Base-by-base conservation (phyloP, 2,888 invertebrate genomes). In the Oligia fasciuncula region DNA sequence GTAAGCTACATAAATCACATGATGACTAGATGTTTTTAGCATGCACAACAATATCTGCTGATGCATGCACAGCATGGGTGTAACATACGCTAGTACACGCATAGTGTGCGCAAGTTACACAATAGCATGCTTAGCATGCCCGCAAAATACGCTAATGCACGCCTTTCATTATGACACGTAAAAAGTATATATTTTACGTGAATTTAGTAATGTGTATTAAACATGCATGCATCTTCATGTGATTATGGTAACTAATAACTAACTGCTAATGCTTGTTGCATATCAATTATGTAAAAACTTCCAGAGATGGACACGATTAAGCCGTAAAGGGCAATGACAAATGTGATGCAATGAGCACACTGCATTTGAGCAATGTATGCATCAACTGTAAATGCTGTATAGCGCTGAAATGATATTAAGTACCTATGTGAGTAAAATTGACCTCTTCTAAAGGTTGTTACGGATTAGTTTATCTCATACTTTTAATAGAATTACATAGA, bases 401-500 rank as follows among this genome's bases (percentile, higher is more conserved):
- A 73, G 63, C 60, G 19, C 70, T 51, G 76, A 66, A 72, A 77
- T 46, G 14, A 80, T 69, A 73, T 62, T 23, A 60, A 40, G n/a
- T 60, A 73, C 23, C 72, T 82, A 85, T 73, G 40, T 69, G 73
- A 79, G 74, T 86, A 79, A 80, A 86, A 84, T 88, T 87, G 68
- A 85, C 86, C 83, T 77, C 76, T 70, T 67, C 51, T 82, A 76
- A 71, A 81, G 73, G 70, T 81, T 77, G n/a, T 70, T 73, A 84
- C 60, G 62, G 71, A 73, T 60, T 29, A 73, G 62, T 80, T 60
- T 73, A 83, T 85, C 19, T 84, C 68, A 80, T 76, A 83, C n/a
- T 86, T 84, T 81, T 76, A 79, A 76, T 88, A 87, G 69, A 84
- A 81, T 84, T 79, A 80, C 62, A 67, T 69, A 81, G 78, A 84